These are phyloP conservation scores for Eleginops maclovinus DNA, from an alignment of 2,113 vertebrate species.

Conservation along the genomic window DNA sequence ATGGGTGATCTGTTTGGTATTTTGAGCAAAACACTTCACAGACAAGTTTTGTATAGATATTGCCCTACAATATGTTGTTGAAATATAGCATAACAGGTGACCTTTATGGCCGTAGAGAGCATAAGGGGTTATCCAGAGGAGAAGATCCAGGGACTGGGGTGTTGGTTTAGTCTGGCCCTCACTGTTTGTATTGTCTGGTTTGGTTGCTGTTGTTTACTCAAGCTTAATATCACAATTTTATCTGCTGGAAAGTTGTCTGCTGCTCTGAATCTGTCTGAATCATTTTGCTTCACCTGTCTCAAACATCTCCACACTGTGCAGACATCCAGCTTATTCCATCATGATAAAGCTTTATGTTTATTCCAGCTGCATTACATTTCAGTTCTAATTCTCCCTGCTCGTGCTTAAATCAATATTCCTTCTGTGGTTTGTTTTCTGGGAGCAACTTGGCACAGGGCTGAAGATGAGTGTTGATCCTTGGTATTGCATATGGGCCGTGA, in stretches of 20 bases:
- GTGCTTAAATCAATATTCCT: constrained; percentile 43
- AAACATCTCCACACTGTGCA: not conserved
- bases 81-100: no score
- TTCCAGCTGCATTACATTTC: constrained; percentile 29
- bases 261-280: constrained; percentile 22
- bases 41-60: no score
- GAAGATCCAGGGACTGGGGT: constrained; percentile 46
- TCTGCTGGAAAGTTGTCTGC: constrained; percentile 21
- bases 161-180: constrained; percentile 62
- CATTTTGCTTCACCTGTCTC: not conserved
- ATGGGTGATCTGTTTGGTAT: no score
- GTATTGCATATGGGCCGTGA: constrained; percentile 53
- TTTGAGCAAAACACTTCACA: no score
- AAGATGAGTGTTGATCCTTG: constrained; percentile 51
- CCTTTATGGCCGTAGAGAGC: not conserved
- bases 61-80: no score
- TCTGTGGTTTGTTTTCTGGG: constrained; percentile 32
- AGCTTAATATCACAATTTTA: constrained; percentile 40
- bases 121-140: constrained; percentile 46
- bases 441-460: constrained; percentile 28
- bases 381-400: constrained; percentile 9
- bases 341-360: constrained; percentile 4
- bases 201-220: constrained; percentile 56
- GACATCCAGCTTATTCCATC: constrained; percentile 4
- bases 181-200: constrained; percentile 64